Evolutionary conservation across 2,113 vertebrate species (phyloP).

Genomic region (Herpailurus yagouaroundi): DNA sequence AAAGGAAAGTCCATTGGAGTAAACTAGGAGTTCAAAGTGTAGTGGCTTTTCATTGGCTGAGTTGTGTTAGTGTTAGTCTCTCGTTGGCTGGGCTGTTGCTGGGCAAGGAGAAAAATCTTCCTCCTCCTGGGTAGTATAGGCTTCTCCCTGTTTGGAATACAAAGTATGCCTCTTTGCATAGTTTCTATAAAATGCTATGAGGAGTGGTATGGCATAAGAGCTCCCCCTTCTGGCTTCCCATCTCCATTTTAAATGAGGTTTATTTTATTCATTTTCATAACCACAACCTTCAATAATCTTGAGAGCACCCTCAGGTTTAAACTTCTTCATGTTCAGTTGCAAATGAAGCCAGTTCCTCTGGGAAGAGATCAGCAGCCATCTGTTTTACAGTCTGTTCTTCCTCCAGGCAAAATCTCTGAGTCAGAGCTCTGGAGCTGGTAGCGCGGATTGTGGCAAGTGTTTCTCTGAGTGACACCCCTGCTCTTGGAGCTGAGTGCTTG

Average conservation of each 20-base stretch:
- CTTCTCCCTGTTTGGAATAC: neutral
- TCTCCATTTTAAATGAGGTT: neutral
- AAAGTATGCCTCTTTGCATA: neutral
- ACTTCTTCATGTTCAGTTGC: neutral
- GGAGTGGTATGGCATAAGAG: neutral
- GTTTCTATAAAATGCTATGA: neutral
- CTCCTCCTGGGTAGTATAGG: neutral
- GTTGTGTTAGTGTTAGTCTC: neutral
- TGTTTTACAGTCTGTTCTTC: constrained; percentile 22
- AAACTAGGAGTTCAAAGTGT: neutral
- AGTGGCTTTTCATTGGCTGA: neutral
- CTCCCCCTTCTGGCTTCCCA: neutral
- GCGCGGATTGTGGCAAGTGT: neutral
- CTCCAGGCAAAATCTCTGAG: neutral
- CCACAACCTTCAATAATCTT: neutral
- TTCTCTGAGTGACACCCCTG: neutral
- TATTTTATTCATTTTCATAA: neutral
- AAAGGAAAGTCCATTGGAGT: neutral
- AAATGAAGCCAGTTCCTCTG: constrained; percentile 28
- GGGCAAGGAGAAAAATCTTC: neutral
- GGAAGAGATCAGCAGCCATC: neutral
- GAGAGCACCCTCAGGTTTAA: neutral
- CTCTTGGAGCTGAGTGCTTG: neutral
- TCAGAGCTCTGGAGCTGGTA: neutral
- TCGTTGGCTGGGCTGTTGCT: neutral